Conservation (phyloP, 2,797 vertebrate genomes). For the Hylomyscus alleni region DNA sequence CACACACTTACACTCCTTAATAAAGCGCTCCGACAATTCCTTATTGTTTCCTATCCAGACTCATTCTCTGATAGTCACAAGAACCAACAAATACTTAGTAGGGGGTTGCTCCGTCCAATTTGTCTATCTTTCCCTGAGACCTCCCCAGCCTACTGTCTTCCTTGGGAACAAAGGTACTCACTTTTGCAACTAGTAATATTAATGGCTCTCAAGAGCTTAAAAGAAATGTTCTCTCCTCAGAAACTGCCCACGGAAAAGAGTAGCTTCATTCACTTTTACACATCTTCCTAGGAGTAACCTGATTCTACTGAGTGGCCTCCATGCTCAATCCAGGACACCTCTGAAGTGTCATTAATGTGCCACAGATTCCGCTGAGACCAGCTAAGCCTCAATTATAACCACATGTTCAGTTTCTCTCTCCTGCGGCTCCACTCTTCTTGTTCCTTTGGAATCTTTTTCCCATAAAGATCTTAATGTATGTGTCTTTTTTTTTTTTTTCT, state of each 20-base stretch:
- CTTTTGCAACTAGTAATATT: not conserved
- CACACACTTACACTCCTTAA: not conserved
- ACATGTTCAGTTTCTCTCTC: not conserved
- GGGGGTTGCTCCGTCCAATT: not conserved
- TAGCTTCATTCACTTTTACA: not conserved
- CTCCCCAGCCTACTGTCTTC: not conserved
- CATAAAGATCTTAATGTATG: not conserved
- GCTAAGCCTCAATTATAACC: not conserved
- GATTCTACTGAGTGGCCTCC: not conserved
- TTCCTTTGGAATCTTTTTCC: slow-evolving; percentile 18
- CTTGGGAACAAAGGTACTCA: not conserved
- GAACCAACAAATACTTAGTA: not conserved
- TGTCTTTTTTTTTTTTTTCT: slow-evolving; percentile 25
- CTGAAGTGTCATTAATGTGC: not conserved
- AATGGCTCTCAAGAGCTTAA: not conserved
- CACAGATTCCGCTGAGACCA: not conserved
- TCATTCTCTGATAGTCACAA: not conserved
- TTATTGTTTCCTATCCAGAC: not conserved
- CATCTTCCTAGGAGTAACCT: not conserved
- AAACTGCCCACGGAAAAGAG: not conserved
- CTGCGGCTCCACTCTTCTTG: not conserved
- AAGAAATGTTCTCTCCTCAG: not conserved
- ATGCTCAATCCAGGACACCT: not conserved
- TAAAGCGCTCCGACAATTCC: not conserved
- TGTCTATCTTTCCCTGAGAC: not conserved